phyloP scores from a whole-genome alignment of 2,113 vertebrate genomes.

The Turdus rufiventris region DNA sequence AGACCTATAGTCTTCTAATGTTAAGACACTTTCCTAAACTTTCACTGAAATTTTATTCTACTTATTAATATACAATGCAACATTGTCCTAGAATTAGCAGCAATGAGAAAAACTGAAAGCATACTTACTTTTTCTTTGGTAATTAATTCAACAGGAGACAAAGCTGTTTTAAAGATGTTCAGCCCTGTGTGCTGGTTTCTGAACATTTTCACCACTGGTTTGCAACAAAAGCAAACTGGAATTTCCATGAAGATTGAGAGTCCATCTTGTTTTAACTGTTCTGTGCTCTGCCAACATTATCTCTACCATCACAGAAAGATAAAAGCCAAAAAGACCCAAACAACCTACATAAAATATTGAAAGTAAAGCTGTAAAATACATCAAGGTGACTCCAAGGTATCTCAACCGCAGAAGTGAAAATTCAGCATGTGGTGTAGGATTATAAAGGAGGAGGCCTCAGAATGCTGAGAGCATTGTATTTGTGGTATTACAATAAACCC shows the following conservation, averaged over 20 bases:
- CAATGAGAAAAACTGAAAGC: background rate
- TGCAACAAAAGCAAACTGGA: background rate
- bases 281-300: background rate
- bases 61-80: background rate
- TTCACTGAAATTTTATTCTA: background rate
- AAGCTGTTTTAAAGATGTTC: background rate
- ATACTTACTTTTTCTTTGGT: slow-evolving; percentile 3
- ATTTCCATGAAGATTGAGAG: background rate
- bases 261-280: background rate
- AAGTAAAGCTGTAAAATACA: background rate
- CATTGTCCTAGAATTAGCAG: background rate
- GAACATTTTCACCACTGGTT: background rate
- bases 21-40: background rate
- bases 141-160: background rate
- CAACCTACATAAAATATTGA: background rate
- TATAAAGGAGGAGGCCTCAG: background rate
- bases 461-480: background rate
- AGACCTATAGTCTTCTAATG: background rate
- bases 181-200: background rate
- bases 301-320: background rate
- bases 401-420: background rate
- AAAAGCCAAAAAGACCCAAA: background rate
- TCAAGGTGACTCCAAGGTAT: background rate
- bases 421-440: background rate
- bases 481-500: background rate